Base-by-base conservation (phyloP, 2,888 invertebrate species). In the Chrysolina oricalcia region DNA sequence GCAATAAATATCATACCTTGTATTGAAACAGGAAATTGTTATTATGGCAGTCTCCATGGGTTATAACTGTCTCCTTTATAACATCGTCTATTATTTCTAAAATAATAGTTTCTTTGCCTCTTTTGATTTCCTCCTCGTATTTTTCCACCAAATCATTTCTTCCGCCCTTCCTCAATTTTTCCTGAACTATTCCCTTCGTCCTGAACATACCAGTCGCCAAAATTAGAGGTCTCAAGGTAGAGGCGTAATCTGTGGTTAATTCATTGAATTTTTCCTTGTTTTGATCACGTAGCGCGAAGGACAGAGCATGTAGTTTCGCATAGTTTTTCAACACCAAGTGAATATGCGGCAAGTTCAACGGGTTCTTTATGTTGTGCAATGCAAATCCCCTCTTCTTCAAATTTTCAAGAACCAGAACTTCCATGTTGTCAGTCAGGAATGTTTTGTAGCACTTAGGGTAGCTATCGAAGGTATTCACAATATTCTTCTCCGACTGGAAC, bases 11-110 rank as follows among this genome's bases (percentile, higher is more conserved):
- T 35, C 72, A 77, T 73, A 80, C 81, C 78, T 77, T 41, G 62
- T 82, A 82, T 77, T 80, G 74, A 67, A 81, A 81, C 69, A 82
- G 72, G 19, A 78, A 77, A 35, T 82, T 82, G 48, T 81, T 80
- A 62, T 79, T 80, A 75, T 81, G 80, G 41, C 76, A 79, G 71
- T 82, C 81, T 19, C 81, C 78, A 68, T 82, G 81, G 0, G 62
- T 74, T 8, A 82, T 46, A 15, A 82, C 81, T 17, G 53, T 62
- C 41, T 81, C 74, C 10, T 69, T 2, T 11, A 68, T 63, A 19
- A 27, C n/a, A 41, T 48, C 56, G 11, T 77, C 68, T 9, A 56
- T 21, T n/a, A 72, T 64, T 40, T 48, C 59, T 2, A 48, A 17
- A 13, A 81, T 27, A 15, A 76, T 41, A 35, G 71, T 50, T 5